Evolutionary conservation across 2,113 vertebrate species (phyloP).

Genomic region (Tachysurus fulvidraco): DNA sequence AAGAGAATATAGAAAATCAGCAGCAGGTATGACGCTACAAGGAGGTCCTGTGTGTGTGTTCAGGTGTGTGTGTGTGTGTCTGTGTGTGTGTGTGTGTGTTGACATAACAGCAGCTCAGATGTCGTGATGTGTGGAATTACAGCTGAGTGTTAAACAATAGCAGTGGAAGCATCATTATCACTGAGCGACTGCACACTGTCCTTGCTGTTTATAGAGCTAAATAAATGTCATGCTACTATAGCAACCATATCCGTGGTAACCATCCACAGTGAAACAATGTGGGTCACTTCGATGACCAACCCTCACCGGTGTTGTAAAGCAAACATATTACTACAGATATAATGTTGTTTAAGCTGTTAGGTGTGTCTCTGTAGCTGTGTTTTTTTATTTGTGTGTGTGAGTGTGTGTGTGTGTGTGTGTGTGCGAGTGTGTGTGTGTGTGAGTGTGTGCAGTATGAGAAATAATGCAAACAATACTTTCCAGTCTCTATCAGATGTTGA

Average conservation of each 20-base stretch:
- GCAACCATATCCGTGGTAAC: constrained; percentile 30
- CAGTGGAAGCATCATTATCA: constrained; percentile 24
- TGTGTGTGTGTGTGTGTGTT: not conserved
- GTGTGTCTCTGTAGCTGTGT: not conserved
- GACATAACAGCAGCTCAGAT: constrained; percentile 5
- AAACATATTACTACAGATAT: not conserved
- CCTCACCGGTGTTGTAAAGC: constrained; percentile 22
- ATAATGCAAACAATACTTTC: not conserved
- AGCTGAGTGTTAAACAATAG: constrained; percentile 48
- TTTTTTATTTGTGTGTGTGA: not conserved
- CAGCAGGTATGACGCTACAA: not conserved
- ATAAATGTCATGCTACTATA: constrained; percentile 8
- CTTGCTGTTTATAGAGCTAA: constrained; percentile 39
- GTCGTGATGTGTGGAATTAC: constrained; percentile 54
- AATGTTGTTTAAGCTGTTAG: not conserved
- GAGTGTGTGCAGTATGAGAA: not conserved
- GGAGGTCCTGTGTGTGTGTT: not conserved
- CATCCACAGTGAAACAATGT: constrained; percentile 36
- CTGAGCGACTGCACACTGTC: constrained; percentile 41
- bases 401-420: not conserved
- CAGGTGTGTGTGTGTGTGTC: constrained; percentile 20
- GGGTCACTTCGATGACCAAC: constrained; percentile 22
- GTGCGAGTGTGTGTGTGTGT: not conserved
- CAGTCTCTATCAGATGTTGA: not conserved
- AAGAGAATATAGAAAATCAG: not conserved